phyloP scores from a whole-genome alignment of 2,888 invertebrate species.

The Ceratothoa steindachneri region DNA sequence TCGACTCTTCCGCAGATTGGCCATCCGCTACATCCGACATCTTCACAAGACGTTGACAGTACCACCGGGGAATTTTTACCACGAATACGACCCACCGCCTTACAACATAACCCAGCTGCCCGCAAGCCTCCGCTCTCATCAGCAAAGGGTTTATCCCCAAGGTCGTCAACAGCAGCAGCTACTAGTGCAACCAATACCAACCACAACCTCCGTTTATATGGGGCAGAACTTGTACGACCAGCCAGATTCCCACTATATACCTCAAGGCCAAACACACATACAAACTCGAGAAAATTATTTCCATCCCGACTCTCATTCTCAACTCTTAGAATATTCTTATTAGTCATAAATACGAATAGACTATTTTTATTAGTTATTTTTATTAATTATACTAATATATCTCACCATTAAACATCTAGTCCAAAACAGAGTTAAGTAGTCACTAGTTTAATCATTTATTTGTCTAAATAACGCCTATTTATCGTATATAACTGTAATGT shows the following conservation, averaged over 20 bases:
- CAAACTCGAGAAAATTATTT: conserved; percentile 25
- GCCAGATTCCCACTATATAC: conserved; percentile 32
- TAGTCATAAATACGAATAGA: background rate
- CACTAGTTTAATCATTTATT: no score
- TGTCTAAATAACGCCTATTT: no score
- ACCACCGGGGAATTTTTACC: conserved; percentile 29
- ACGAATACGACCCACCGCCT: conserved; percentile 43
- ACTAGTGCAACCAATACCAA: background rate
- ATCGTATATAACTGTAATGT: no score
- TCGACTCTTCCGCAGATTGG: conserved; percentile 26
- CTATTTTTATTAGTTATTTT: no score
- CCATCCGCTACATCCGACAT: conserved; percentile 46
- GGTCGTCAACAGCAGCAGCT: background rate
- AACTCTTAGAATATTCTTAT: conserved; percentile 3
- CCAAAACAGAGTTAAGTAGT: no score
- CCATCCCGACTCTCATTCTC: conserved; percentile 17
- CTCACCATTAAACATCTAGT: no score
- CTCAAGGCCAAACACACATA: conserved; percentile 17
- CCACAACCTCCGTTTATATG: background rate
- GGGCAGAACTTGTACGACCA: conserved; percentile 6
- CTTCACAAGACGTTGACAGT: conserved; percentile 35
- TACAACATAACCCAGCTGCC: conserved; percentile 41
- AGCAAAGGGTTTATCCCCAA: conserved; percentile 27
- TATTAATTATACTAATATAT: no score
- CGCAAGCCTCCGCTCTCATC: conserved; percentile 26